These are phyloP conservation scores for Naso thynnoides DNA, from an alignment of 2,797 vertebrate species.

Conservation along the genomic window DNA sequence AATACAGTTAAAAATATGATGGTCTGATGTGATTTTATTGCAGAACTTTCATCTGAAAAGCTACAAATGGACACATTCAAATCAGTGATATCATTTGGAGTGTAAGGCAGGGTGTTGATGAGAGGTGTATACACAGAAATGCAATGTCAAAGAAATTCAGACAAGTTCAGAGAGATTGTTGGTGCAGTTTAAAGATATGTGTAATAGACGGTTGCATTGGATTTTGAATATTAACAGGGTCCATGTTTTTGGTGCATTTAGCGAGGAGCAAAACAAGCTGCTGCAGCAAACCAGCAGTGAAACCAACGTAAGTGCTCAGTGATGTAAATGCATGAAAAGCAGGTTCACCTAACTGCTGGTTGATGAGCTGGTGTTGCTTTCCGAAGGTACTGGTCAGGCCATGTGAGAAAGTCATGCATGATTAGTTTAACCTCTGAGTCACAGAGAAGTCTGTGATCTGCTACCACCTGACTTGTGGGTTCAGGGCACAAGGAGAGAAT, in stretches of 20 bases:
- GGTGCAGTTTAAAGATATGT: not conserved
- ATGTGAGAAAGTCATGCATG: slow-evolving; percentile 79
- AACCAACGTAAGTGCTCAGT: not conserved
- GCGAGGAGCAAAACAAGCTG: no score
- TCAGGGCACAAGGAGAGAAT: slow-evolving; percentile 83
- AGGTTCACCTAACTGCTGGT: slow-evolving; percentile 64
- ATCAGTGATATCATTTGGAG: slow-evolving; percentile 4
- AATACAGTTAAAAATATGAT: slow-evolving; percentile 11
- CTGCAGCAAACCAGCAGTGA: not conserved
- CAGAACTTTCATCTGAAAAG: slow-evolving; percentile 4
- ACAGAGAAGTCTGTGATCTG: slow-evolving; percentile 83
- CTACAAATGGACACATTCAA: not conserved
- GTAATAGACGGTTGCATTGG: not conserved
- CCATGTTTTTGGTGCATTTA: not conserved
- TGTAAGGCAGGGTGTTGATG: slow-evolving; percentile 4
- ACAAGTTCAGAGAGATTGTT: slow-evolving; percentile 1
- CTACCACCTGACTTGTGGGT: slow-evolving; percentile 84
- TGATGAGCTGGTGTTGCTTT: slow-evolving; percentile 74
- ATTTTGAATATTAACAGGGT: not conserved
- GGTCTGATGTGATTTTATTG: not conserved
- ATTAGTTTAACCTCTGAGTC: slow-evolving; percentile 84
- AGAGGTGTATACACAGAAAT: slow-evolving; percentile 11
- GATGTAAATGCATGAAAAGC: slow-evolving; percentile 38
- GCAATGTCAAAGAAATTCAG: slow-evolving; percentile 3
- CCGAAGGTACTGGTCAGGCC: slow-evolving; percentile 63